Percentiles rank a stretch among this genome's conserved stretches.
These are phyloP conservation scores for Tinea pellionella DNA, from an alignment of 2,888 invertebrate genomes.

Conservation along the genomic window DNA sequence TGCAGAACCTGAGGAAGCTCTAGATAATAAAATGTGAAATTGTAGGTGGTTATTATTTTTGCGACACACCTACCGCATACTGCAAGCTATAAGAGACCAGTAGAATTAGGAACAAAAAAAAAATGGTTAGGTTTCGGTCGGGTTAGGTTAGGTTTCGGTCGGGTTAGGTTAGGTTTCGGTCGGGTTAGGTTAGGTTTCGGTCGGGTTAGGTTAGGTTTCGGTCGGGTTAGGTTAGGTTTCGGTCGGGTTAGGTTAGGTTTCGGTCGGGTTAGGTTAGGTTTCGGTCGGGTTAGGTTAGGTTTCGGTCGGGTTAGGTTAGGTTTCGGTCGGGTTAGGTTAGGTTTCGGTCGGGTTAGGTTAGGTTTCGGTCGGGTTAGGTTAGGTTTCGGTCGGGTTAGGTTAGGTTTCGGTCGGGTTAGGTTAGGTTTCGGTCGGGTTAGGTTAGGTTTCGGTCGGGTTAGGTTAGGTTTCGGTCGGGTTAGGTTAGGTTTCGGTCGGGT, in stretches of 20 bases:
- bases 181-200: constrained; percentile 14
- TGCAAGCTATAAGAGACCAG: not conserved
- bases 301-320: too few species aligned
- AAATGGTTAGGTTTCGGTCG: not conserved
- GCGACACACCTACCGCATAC: not conserved
- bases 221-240: constrained; percentile 12
- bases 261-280: not conserved
- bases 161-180: constrained; percentile 16
- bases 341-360: constrained; percentile 14
- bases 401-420: not conserved
- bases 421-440: constrained; percentile 14
- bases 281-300: not conserved
- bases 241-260: too few species aligned
- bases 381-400: constrained; percentile 12
- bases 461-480: constrained; percentile 15
- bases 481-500: constrained; percentile 15
- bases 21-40: not conserved
- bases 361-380: constrained; percentile 13
- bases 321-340: too few species aligned
- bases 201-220: constrained; percentile 15
- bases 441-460: constrained; percentile 15
- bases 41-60: not conserved
- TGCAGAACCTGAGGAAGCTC: constrained; percentile 79
- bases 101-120: too few species aligned
- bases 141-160: constrained; percentile 9